Evolutionary conservation across 2,797 vertebrate species (phyloP).

Genomic region (Denticeps clupeoides): DNA sequence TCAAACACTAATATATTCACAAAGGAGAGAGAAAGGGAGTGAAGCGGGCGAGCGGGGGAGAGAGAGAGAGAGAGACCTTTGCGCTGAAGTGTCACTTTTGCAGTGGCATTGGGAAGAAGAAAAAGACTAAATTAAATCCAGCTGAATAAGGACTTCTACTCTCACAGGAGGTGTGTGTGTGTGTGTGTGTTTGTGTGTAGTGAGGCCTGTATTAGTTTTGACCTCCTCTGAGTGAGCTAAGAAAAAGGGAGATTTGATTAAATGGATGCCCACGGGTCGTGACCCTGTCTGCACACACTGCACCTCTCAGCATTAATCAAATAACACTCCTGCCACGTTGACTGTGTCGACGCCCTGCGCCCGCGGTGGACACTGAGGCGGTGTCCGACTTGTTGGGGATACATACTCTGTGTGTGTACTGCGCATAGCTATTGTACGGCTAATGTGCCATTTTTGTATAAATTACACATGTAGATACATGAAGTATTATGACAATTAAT

Average conservation of each 20-base stretch:
- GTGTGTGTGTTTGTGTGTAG: constrained; percentile 41
- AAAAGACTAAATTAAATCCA: constrained; percentile 57
- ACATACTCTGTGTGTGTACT: not conserved
- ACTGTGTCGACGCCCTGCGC: constrained; percentile 53
- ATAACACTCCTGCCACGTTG: constrained; percentile 62
- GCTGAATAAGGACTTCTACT: constrained; percentile 68
- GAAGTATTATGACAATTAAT: too few species aligned
- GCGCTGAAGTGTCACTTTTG: constrained; percentile 53
- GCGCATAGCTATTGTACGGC: too few species aligned
- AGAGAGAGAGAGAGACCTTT: constrained; percentile 1
- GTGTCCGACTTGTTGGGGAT: too few species aligned
- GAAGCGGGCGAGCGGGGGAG: constrained; percentile 6
- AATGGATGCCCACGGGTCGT: constrained; percentile 70
- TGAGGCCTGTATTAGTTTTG: constrained; percentile 30
- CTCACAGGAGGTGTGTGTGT: constrained; percentile 53
- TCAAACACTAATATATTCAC: constrained; percentile 51
- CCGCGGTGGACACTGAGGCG: too few species aligned
- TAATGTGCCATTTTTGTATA: too few species aligned
- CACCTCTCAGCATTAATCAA: constrained; percentile 76
- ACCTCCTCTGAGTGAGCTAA: constrained; percentile 60
- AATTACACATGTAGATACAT: too few species aligned
- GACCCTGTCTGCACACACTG: constrained; percentile 73
- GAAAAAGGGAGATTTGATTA: constrained; percentile 77
- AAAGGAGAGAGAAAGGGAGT: constrained; percentile 32
- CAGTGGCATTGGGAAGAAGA: constrained; percentile 37